Conservation (phyloP, 2,797 vertebrate species). For the Enteromius treurensis region DNA sequence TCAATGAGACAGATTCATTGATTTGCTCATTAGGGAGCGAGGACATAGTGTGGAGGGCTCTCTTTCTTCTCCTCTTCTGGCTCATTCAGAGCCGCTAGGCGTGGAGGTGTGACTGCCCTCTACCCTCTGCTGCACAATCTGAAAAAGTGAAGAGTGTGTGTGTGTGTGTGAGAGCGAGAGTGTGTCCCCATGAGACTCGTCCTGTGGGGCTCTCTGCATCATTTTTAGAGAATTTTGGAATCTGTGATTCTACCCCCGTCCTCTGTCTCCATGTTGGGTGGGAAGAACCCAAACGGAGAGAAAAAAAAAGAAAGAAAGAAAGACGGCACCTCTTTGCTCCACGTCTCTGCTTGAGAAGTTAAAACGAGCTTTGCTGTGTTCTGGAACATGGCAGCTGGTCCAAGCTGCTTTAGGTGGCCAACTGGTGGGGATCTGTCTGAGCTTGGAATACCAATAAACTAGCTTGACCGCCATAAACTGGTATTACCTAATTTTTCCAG, state of each 20-base stretch:
- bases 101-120: conserved; percentile 80
- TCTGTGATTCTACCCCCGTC: conserved; percentile 70
- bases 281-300: conserved; percentile 34
- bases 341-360: conserved; percentile 52
- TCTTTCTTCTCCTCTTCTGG: conserved; percentile 68
- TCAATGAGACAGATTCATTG: conserved; percentile 81
- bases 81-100: conserved; percentile 77
- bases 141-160: conserved; percentile 74
- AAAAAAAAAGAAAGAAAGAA: neutral
- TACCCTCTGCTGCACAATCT: conserved; percentile 80
- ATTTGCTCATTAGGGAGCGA: conserved; percentile 81
- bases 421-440: neutral
- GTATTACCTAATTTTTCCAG: neutral
- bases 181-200: conserved; percentile 65
- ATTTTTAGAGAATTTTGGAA: conserved; percentile 85
- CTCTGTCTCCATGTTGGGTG: neutral
- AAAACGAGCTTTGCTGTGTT: conserved; percentile 11
- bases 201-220: conserved; percentile 75
- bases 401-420: neutral
- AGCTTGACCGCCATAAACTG: conserved; percentile 4
- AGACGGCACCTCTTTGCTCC: conserved; percentile 16
- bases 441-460: neutral
- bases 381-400: conserved; percentile 7
- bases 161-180: conserved; percentile 61
- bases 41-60: conserved; percentile 68